A percentile compares a stretch with the other conserved stretches of the same genome.
Conservation (phyloP, 2,888 invertebrate species). For the Pandemis cinnamomeana region DNA sequence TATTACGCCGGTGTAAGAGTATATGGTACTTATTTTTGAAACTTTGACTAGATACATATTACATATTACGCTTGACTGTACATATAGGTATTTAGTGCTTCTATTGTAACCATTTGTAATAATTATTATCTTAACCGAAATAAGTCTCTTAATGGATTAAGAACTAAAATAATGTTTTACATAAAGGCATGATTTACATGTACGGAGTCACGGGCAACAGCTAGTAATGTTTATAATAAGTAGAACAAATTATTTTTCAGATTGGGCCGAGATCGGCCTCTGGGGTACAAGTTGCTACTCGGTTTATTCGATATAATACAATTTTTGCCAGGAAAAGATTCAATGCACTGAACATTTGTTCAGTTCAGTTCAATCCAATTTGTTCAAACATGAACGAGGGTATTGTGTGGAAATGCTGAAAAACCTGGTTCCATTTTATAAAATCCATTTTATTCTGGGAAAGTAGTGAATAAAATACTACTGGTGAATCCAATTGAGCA, state of each 20-base stretch:
- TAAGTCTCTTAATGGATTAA: too few relatives aligned
- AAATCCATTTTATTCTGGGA: constrained; percentile 35
- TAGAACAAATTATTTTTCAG: constrained; percentile 1
- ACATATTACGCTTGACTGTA: too few relatives aligned
- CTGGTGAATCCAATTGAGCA: constrained; percentile 29
- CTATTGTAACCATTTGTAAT: too few relatives aligned
- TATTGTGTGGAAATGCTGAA: constrained; percentile 39
- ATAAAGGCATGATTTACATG: too few relatives aligned
- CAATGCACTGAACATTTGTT: constrained; percentile 40
- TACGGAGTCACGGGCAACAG: too few relatives aligned
- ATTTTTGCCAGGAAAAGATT: constrained; percentile 36
- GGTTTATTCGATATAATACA: constrained; percentile 23
- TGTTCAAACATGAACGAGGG: constrained; percentile 42
- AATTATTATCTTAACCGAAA: too few relatives aligned
- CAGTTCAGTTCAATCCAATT: constrained; percentile 42
- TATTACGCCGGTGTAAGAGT: too few relatives aligned
- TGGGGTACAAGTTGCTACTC: background rate
- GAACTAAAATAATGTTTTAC: too few relatives aligned
- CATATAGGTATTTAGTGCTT: too few relatives aligned
- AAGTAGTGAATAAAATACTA: constrained; percentile 40
- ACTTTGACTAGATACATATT: too few relatives aligned
- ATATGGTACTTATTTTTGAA: too few relatives aligned
- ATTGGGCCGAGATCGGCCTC: constrained; percentile 1
- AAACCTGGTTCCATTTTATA: constrained; percentile 38
- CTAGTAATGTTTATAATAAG: background rate